phyloP scores from a whole-genome alignment of 2,888 invertebrate species.

The Scelioninae gen. 2 region DNA sequence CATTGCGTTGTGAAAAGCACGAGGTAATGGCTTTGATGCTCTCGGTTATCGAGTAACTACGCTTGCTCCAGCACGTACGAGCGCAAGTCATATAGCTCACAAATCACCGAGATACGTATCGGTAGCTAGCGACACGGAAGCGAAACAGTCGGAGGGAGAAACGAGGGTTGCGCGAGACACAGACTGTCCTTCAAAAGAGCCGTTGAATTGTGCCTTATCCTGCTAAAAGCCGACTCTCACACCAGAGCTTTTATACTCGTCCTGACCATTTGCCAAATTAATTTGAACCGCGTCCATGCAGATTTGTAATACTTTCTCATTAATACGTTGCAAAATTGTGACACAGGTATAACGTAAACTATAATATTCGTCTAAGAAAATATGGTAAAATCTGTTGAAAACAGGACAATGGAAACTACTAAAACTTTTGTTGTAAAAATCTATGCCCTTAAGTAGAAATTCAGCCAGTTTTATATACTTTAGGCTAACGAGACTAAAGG shows the following conservation, averaged over 20 bases:
- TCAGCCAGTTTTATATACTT: too few relatives aligned
- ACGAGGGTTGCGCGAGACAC: slow-evolving; percentile 43
- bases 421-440: too few relatives aligned
- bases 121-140: slow-evolving; percentile 54
- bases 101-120: slow-evolving; percentile 49
- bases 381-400: too few relatives aligned
- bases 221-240: slow-evolving; percentile 46
- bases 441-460: too few relatives aligned
- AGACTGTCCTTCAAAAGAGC: slow-evolving; percentile 52
- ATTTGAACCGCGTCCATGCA: slow-evolving; percentile 31
- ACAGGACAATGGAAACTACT: too few relatives aligned
- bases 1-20: slow-evolving; percentile 46
- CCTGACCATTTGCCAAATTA: slow-evolving; percentile 56
- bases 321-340: too few relatives aligned
- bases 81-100: slow-evolving; percentile 43
- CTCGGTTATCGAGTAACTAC: slow-evolving; percentile 52
- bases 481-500: too few relatives aligned
- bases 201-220: slow-evolving; percentile 59
- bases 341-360: too few relatives aligned
- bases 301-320: too few relatives aligned
- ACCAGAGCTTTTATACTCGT: slow-evolving; percentile 44
- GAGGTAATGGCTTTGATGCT: slow-evolving; percentile 55
- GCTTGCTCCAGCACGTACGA: slow-evolving; percentile 35
- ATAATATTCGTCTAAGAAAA: too few relatives aligned
- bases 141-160: slow-evolving; percentile 49